These are phyloP conservation scores for Atta colombica DNA, from an alignment of 1,140 invertebrate species.

Conservation along the genomic window DNA sequence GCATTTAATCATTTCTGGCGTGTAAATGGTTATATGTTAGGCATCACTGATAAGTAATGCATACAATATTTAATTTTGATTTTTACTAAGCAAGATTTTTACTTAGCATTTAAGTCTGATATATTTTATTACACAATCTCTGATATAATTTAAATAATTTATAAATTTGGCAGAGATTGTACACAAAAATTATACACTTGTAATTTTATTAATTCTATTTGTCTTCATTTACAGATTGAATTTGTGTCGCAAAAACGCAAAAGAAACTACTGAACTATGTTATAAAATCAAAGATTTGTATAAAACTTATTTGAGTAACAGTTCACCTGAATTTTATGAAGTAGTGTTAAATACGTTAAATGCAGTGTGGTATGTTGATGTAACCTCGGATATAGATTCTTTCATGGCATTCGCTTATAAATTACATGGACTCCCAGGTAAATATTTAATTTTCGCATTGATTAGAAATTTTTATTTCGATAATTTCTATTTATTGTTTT, in stretches of 20 bases:
- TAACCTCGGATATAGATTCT: constrained; percentile 51
- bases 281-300: constrained; percentile 62
- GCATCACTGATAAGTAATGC: constrained; percentile 91
- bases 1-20: constrained; percentile 93
- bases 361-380: constrained; percentile 67
- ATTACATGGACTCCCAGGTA: not conserved
- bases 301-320: constrained; percentile 60
- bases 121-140: not conserved
- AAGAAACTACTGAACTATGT: constrained; percentile 75
- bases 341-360: constrained; percentile 36
- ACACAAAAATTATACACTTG: no score
- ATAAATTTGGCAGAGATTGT: not conserved
- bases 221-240: constrained; percentile 66
- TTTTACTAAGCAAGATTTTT: not conserved
- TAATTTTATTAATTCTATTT: constrained; percentile 2
- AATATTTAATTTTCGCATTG: not conserved
- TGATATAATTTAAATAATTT: not conserved
- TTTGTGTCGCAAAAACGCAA: constrained; percentile 75
- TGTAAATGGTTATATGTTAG: constrained; percentile 91
- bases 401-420: not conserved
- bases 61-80: not conserved
- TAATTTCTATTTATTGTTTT: not conserved
- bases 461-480: not conserved
- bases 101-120: not conserved
- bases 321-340: constrained; percentile 14